Evolutionary conservation across 1,140 invertebrate species (phyloP).

Genomic region (Pogonomyrmex barbatus): DNA sequence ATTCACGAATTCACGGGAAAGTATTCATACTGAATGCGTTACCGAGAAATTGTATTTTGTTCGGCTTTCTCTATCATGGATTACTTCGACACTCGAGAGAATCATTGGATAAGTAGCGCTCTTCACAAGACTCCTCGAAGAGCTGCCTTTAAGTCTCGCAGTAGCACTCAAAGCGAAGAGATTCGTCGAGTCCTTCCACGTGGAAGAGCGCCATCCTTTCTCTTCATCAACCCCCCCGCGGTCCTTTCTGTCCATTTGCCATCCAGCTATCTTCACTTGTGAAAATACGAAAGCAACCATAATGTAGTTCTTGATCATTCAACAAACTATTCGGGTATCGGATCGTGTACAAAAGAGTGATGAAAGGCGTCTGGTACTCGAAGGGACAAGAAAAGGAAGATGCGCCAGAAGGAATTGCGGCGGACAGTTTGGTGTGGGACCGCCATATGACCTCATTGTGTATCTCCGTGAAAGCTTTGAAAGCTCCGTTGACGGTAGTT

Average conservation of each 20-base stretch:
- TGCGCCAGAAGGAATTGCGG: conserved; percentile 12
- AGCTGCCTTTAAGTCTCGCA: conserved; percentile 66
- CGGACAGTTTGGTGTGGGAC: conserved; percentile 66
- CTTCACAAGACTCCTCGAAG: conserved; percentile 44
- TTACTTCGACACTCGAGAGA: conserved; percentile 55
- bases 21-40: not conserved
- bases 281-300: conserved; percentile 62
- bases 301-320: conserved; percentile 4
- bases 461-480: conserved; percentile 55
- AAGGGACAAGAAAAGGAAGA: conserved; percentile 29
- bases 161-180: conserved; percentile 69
- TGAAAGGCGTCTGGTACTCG: conserved; percentile 39
- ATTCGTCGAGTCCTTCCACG: conserved; percentile 49
- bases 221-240: conserved; percentile 32
- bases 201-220: conserved; percentile 62
- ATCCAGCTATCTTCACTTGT: conserved; percentile 58
- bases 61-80: conserved; percentile 34
- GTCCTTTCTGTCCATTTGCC: conserved; percentile 61
- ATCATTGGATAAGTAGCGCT: conserved; percentile 61
- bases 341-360: conserved; percentile 55
- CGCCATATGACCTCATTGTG: conserved; percentile 63
- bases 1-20: not conserved
- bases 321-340: conserved; percentile 62
- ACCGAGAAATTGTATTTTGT: conserved; percentile 22
- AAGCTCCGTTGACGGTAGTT: conserved; percentile 55